A percentile compares a stretch with the other conserved stretches of the same genome.
Evolutionary conservation across 30 jellyfish, hydroid and myxozoan genomes (phyloP).

Genomic region (Catostylus mosaicus): DNA sequence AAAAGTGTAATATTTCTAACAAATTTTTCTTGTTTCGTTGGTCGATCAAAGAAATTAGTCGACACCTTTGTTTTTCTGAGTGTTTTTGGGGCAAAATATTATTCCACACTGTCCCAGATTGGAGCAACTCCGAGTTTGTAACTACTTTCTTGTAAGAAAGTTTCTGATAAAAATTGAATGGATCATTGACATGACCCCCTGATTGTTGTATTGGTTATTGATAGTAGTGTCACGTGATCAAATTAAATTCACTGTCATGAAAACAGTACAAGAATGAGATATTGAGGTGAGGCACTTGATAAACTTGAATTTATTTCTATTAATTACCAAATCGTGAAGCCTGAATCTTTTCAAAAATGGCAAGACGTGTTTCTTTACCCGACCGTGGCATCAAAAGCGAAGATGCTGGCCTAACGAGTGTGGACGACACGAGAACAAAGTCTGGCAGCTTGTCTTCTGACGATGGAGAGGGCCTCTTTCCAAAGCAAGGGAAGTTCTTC

Average conservation of each 20-base stretch:
- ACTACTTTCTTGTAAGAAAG: too few species aligned
- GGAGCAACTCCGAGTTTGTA: too few species aligned
- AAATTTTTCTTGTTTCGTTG: too few species aligned
- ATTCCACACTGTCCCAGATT: too few species aligned
- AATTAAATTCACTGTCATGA: conserved; percentile 33
- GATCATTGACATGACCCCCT: conserved; percentile 1
- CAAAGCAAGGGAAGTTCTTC: conserved; percentile 60
- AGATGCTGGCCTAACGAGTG: conserved; percentile 48
- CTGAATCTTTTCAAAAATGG: background rate
- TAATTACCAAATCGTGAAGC: background rate
- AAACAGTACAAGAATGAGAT: background rate
- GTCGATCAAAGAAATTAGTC: too few species aligned
- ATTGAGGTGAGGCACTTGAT: background rate
- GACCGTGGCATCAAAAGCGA: conserved; percentile 43
- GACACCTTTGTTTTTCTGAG: too few species aligned
- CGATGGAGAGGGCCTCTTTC: conserved; percentile 45
- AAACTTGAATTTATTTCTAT: background rate
- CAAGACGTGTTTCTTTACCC: conserved; percentile 38
- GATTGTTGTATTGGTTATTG: conserved; percentile 3
- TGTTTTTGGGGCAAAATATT: too few species aligned
- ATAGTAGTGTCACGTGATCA: conserved; percentile 11
- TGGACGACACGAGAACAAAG: conserved; percentile 32
- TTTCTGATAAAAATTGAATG: background rate
- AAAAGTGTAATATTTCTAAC: too few species aligned
- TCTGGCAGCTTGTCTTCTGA: conserved; percentile 73